These are phyloP conservation scores for Borostomias antarcticus DNA, from an alignment of 2,797 vertebrate genomes.

Conservation along the genomic window DNA sequence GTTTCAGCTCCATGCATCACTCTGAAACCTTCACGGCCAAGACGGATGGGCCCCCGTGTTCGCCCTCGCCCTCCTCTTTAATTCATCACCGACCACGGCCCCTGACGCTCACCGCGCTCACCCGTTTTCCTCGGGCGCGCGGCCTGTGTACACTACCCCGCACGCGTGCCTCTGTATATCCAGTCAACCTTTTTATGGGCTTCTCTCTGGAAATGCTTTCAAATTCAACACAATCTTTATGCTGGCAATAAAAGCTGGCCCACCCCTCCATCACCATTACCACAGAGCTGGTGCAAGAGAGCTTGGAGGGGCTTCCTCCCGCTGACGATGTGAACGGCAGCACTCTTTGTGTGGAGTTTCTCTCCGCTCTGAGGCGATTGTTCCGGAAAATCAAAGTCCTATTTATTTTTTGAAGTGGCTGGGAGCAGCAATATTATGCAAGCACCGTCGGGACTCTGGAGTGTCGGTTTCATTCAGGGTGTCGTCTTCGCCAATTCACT, in stretches of 20 bases:
- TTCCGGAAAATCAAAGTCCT: constrained; percentile 6
- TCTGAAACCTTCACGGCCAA: background rate
- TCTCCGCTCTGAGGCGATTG: constrained; percentile 4
- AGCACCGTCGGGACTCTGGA: background rate
- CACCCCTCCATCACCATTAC: background rate
- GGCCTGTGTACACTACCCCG: background rate
- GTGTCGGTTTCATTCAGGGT: background rate
- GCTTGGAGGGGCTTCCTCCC: background rate
- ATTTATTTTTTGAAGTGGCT: constrained; percentile 5
- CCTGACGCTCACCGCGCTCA: background rate
- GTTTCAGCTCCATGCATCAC: background rate
- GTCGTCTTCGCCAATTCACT: background rate
- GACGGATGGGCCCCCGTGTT: background rate
- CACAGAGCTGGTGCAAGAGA: background rate
- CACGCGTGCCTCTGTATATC: background rate
- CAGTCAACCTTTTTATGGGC: background rate
- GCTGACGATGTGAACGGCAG: background rate
- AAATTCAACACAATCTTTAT: background rate
- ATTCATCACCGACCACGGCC: background rate
- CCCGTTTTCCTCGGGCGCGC: background rate
- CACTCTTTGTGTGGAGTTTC: background rate
- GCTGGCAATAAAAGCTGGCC: background rate
- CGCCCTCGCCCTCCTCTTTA: background rate
- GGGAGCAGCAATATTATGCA: background rate
- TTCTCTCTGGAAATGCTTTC: background rate